A percentile compares a stretch with the other conserved stretches of the same genome.
phyloP scores from a whole-genome alignment of 2,797 vertebrate genomes.

The Sternarchorhynchus goeldii region DNA sequence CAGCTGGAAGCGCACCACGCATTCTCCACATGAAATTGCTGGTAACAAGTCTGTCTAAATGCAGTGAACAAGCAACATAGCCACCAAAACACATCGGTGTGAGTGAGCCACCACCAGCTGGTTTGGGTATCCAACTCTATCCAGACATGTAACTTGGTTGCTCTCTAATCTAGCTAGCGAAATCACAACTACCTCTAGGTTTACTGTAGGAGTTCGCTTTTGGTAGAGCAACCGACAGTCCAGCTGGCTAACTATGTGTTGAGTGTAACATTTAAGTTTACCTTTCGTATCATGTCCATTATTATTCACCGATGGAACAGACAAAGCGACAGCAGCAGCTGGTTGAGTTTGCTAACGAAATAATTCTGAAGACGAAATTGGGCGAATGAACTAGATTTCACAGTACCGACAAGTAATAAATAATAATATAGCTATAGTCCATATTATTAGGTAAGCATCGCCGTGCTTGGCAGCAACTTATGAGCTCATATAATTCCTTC shows the following conservation, averaged over 20 bases:
- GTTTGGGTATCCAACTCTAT: neutral
- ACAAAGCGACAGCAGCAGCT: constrained; percentile 34
- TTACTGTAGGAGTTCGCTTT: no score
- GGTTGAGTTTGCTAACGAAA: constrained; percentile 9
- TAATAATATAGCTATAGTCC: neutral
- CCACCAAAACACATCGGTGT: neutral
- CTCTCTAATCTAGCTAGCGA: neutral
- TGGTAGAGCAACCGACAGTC: no score
- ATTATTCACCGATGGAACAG: constrained; percentile 17
- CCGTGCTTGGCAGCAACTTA: no score
- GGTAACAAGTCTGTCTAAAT: no score
- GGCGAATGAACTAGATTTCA: neutral
- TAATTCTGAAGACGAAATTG: neutral
- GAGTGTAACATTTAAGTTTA: constrained; percentile 38
- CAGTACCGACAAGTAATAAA: constrained; percentile 3
- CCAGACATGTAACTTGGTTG: no score
- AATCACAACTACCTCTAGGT: neutral
- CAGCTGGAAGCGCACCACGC: no score
- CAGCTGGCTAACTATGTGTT: no score
- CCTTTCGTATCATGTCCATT: constrained; percentile 55
- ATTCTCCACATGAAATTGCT: no score
- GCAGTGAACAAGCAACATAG: no score
- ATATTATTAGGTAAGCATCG: neutral
- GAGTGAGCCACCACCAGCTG: constrained; percentile 30
- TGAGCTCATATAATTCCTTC: neutral